Evolutionary conservation across 2,888 invertebrate species (phyloP), one percentile per base, ranked within the genome.

Genomic region (Mystacides longicornis): DNA sequence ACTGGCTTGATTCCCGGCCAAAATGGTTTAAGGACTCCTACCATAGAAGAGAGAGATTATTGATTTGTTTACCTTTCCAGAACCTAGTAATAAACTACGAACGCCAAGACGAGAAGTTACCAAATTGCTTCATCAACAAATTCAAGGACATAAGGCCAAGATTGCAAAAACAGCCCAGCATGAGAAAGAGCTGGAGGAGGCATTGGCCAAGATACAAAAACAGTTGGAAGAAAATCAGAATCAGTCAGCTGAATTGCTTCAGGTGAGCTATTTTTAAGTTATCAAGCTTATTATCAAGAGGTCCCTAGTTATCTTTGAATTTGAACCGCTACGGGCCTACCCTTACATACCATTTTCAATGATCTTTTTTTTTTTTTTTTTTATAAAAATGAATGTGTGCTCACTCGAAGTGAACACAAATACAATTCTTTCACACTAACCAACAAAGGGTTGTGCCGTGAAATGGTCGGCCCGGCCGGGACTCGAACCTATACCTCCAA

Each of bases 141-240:
- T 61, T 20, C 57, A 57, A 49, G 59, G 59, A 37, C 59, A 59
- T 45, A 61, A 59, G 43, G 61, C 61, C 1, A 59, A 55, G 55
- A 59, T 61, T 47, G 61, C 61, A 11, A 57, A 61, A 42, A 57
- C 55, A 47, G 49, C 61, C 19, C 59, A 57, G 52, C 57, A 59
- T 27, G 57, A 59, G 54, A 61, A 59, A 31, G 59, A 61, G 50
- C 52, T 61, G 37, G 61, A 61, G 49, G 18, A 51, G 37, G 59
- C 59, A 18, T 54, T 61, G 51, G 57, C 58, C 20, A 59, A 61
- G 52, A 61, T 61, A 45, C 59, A 61, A 55, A 61, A 59, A 54
- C 61, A 61, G 20, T 52, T 61, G 9, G 59, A 61, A 23, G 61
- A 57, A 2, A 57, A 49, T 47, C 61, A 61, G 47, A 53, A 16